These are phyloP conservation scores for Acronicta aceris DNA, from an alignment of 2,888 invertebrate genomes.

Conservation along the genomic window DNA sequence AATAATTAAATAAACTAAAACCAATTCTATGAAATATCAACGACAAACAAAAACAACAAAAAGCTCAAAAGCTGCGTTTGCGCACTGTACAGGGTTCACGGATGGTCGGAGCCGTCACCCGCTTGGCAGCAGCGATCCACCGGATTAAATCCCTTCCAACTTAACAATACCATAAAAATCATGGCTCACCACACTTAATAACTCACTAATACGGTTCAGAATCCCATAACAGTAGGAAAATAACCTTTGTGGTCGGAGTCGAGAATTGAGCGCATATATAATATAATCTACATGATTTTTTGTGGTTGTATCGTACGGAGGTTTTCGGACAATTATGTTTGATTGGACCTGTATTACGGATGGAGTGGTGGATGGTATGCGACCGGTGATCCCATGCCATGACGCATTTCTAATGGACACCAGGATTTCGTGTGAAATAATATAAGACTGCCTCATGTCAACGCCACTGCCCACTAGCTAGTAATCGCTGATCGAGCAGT, in stretches of 20 bases:
- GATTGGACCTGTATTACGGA: constrained; percentile 67
- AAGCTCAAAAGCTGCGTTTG: constrained; percentile 58
- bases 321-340: constrained; percentile 79
- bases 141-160: constrained; percentile 70
- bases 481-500: no score
- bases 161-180: constrained; percentile 37
- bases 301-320: constrained; percentile 75
- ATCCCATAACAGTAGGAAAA: constrained; percentile 22
- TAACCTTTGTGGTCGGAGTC: constrained; percentile 45
- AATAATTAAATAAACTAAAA: no score
- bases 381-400: constrained; percentile 42
- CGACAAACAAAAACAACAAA: constrained; percentile 14
- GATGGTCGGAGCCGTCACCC: constrained; percentile 80
- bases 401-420: constrained; percentile 46
- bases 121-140: constrained; percentile 69
- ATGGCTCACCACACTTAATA: constrained; percentile 24
- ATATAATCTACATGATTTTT: constrained; percentile 77
- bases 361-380: constrained; percentile 44
- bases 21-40: not conserved
- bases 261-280: constrained; percentile 71
- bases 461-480: no score
- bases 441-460: no score
- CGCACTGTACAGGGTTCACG: constrained; percentile 77
- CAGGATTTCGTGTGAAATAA: not conserved
- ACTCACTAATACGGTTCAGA: constrained; percentile 43